Evolutionary conservation across 2,113 vertebrate species (phyloP).

Genomic region (Zosterops hypoxanthus): DNA sequence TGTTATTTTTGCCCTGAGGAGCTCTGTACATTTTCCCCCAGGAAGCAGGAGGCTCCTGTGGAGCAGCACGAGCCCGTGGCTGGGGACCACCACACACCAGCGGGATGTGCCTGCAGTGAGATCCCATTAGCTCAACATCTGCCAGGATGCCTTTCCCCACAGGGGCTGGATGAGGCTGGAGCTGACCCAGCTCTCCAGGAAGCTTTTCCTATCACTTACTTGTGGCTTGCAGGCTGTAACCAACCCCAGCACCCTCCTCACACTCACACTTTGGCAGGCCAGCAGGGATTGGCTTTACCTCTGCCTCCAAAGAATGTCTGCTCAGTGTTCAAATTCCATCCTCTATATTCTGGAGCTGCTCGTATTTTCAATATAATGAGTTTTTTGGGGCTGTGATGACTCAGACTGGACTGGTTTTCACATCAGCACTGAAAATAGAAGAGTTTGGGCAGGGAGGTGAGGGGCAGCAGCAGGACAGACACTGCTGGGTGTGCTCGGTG

Average conservation of each 20-base stretch:
- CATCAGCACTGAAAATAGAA: background rate
- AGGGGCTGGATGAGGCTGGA: conserved; percentile 49
- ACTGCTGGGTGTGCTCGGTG: fast-evolving
- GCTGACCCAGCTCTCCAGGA: background rate
- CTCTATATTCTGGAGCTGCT: fast-evolving
- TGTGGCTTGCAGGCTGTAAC: conserved; percentile 19
- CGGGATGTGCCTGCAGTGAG: background rate
- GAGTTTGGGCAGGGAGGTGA: background rate
- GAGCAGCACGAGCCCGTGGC: fast-evolving
- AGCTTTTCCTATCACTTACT: background rate
- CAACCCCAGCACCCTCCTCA: background rate
- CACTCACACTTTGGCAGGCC: background rate
- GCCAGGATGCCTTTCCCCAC: conserved; percentile 34
- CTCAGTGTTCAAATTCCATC: background rate
- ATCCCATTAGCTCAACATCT: conserved; percentile 7
- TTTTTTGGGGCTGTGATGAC: background rate
- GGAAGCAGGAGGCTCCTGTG: background rate
- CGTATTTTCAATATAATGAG: fast-evolving
- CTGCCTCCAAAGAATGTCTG: background rate
- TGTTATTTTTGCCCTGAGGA: background rate
- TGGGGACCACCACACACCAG: background rate
- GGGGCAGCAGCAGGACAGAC: background rate
- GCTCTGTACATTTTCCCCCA: fast-evolving
- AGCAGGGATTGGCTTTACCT: background rate
- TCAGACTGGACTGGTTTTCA: background rate